phyloP scores from a whole-genome alignment of 2,797 vertebrate species.

The Coilia nasus region DNA sequence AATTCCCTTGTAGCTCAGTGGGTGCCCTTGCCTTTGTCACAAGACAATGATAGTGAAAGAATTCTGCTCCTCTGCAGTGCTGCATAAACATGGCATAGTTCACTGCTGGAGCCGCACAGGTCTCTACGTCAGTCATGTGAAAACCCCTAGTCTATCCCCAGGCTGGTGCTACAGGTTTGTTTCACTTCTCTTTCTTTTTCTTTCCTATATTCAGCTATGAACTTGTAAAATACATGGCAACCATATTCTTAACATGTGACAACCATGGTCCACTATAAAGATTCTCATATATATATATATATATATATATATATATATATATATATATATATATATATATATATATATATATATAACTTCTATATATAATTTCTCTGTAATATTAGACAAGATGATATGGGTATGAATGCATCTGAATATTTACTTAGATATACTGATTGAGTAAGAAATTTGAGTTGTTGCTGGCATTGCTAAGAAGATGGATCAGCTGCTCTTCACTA shows the following conservation, averaged over 20 bases:
- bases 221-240: neutral
- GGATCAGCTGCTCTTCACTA: slow-evolving; percentile 4
- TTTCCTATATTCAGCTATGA: neutral
- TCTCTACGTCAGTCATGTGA: neutral
- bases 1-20: slow-evolving; percentile 7
- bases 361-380: too few relatives aligned
- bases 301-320: too few relatives aligned
- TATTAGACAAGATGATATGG: too few relatives aligned
- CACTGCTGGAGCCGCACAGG: neutral
- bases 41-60: neutral
- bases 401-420: too few relatives aligned
- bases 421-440: neutral
- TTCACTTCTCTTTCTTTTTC: neutral
- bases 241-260: neutral
- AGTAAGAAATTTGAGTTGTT: neutral
- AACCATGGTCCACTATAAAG: neutral
- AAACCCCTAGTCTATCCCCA: neutral
- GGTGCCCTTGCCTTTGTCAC: slow-evolving; percentile 11
- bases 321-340: too few relatives aligned
- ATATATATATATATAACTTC: too few relatives aligned
- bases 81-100: neutral
- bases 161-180: neutral
- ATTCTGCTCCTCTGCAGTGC: neutral
- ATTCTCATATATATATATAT: too few relatives aligned
- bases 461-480: neutral